Evolutionary conservation across 2,888 invertebrate genomes (phyloP).

Genomic region (Lacanobia oleracea): DNA sequence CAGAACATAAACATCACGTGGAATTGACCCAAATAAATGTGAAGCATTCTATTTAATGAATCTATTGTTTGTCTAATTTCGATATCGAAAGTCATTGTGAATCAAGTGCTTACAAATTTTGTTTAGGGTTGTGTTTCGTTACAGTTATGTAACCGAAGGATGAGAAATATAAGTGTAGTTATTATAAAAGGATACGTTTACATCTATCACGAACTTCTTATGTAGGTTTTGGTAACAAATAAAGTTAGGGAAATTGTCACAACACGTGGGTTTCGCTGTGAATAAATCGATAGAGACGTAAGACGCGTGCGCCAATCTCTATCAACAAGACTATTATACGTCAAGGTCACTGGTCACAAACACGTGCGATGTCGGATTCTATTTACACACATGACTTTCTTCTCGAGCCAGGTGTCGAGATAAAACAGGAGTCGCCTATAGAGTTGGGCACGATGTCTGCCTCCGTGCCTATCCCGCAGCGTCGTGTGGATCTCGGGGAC

Average conservation of each 20-base stretch:
- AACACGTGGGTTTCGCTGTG: conserved; percentile 86
- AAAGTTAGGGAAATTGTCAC: conserved; percentile 71
- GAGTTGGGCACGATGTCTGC: conserved; percentile 89
- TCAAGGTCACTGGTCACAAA: conserved; percentile 88
- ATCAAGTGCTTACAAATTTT: conserved; percentile 78
- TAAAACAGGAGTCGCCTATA: conserved; percentile 91
- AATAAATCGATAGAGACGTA: conserved; percentile 88
- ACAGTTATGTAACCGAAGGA: conserved; percentile 85
- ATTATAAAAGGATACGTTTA: conserved; percentile 36
- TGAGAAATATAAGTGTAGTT: conserved; percentile 69
- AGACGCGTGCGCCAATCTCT: conserved; percentile 88
- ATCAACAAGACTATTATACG: conserved; percentile 88
- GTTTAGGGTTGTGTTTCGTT: conserved; percentile 79
- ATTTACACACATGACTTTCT: conserved; percentile 92
- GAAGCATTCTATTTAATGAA: conserved; percentile 48
- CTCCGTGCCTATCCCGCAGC: conserved; percentile 92
- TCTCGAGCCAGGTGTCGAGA: conserved; percentile 91
- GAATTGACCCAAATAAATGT: conserved; percentile 40
- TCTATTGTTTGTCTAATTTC: conserved; percentile 72
- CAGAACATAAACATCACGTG: conserved; percentile 37
- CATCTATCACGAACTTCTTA: conserved; percentile 18
- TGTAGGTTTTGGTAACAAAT: conserved; percentile 73
- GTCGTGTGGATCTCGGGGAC: conserved; percentile 87
- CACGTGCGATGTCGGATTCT: conserved; percentile 92
- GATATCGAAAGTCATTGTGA: conserved; percentile 88